phyloP scores from a whole-genome alignment of 2,113 vertebrate species.

The Archocentrus centrarchus region DNA sequence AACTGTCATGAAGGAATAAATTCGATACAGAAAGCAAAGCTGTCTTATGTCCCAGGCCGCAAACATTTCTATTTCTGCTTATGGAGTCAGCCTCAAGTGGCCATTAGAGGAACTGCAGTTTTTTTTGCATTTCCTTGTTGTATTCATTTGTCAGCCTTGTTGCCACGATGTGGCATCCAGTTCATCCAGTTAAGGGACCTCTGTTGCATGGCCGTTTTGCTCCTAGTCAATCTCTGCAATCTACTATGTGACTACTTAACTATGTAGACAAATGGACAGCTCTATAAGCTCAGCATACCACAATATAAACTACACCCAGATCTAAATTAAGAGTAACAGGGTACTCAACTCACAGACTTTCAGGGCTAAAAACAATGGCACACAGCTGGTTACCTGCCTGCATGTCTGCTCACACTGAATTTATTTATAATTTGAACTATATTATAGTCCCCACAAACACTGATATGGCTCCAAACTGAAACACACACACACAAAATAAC shows the following conservation, averaged over 20 bases:
- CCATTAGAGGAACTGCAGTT: not conserved
- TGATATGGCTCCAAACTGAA: not conserved
- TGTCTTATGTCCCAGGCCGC: not conserved
- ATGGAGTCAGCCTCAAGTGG: not conserved
- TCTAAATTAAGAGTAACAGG: not conserved
- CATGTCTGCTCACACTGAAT: not conserved
- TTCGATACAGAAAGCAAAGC: not conserved
- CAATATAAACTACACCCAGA: not conserved
- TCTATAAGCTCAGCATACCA: not conserved
- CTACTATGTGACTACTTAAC: not conserved
- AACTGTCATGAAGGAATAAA: not conserved
- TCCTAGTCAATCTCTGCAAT: not conserved
- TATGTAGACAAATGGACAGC: not conserved
- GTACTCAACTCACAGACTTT: not conserved
- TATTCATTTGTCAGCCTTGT: not conserved
- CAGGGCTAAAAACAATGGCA: not conserved
- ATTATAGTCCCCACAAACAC: not conserved
- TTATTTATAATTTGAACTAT: not conserved
- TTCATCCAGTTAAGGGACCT: not conserved
- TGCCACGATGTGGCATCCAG: not conserved
- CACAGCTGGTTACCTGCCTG: not conserved
- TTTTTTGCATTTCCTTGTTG: not conserved
- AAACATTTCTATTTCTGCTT: not conserved
- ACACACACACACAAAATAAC: rapidly evolving
- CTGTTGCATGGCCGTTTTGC: not conserved